These are phyloP conservation scores for Trididemnum miniatum DNA, from an alignment of 23 tunicate genomes.

Conservation along the genomic window DNA sequence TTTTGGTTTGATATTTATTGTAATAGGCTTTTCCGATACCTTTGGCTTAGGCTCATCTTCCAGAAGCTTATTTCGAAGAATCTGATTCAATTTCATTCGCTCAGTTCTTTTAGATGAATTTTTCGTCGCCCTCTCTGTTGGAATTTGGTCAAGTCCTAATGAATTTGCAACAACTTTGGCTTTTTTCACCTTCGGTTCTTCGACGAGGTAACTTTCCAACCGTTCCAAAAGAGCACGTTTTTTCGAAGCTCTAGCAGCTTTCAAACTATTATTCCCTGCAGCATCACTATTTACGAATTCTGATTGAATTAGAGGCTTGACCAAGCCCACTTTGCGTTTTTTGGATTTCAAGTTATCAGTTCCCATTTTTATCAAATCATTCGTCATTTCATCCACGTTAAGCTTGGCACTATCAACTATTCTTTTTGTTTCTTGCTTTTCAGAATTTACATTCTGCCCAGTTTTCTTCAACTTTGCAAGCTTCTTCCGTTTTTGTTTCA, in stretches of 20 bases:
- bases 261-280: no score
- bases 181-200: no score
- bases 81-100: background rate
- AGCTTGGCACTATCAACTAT: background rate
- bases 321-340: background rate
- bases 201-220: no score
- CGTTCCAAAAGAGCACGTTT: no score
- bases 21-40: no score
- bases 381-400: background rate
- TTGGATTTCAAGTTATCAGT: no score
- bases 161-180: no score
- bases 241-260: no score
- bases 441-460: background rate
- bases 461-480: background rate
- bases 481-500: conserved; percentile 4
- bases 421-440: conserved; percentile 8
- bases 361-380: background rate
- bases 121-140: no score
- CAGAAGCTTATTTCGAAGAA: background rate
- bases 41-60: background rate
- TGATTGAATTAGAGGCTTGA: background rate
- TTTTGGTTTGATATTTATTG: no score
- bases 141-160: no score
- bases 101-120: background rate
- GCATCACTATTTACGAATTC: no score